These are phyloP conservation scores for Apoda limacodes DNA, from an alignment of 2,888 invertebrate genomes.

Conservation along the genomic window DNA sequence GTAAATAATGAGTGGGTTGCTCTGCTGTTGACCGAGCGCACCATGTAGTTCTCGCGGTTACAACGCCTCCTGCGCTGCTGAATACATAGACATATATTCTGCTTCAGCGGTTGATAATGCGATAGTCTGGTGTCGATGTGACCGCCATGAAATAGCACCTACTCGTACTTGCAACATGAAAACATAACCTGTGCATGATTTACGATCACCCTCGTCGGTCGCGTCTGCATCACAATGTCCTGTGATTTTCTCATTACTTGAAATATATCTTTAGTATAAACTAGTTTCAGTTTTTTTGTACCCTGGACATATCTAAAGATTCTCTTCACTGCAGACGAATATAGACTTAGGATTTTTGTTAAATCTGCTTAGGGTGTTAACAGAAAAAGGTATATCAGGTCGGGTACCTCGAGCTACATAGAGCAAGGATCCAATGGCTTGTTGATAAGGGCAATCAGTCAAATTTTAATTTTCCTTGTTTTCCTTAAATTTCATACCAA, in stretches of 20 bases:
- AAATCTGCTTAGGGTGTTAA: conserved; percentile 19
- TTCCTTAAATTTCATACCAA: conserved; percentile 1
- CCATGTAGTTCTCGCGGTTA: conserved; percentile 19
- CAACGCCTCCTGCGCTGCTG: conserved; percentile 20
- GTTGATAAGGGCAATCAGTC: conserved; percentile 15
- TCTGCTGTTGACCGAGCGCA: conserved; percentile 11
- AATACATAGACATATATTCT: conserved; percentile 22
- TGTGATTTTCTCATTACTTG: conserved; percentile 8
- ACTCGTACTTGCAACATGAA: conserved; percentile 20
- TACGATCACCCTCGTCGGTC: conserved; percentile 9
- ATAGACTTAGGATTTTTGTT: conserved; percentile 13
- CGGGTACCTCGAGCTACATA: conserved; percentile 20
- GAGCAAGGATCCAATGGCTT: conserved; percentile 17
- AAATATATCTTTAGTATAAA: conserved; percentile 12
- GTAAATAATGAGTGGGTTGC: conserved; percentile 13
- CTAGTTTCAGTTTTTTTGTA: conserved; percentile 12
- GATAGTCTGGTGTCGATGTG: conserved; percentile 22
- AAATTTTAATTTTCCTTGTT: neutral
- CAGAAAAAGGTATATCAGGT: conserved; percentile 22
- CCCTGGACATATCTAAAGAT: conserved; percentile 16
- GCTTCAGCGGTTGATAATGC: conserved; percentile 23
- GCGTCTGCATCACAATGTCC: conserved; percentile 22
- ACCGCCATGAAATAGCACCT: conserved; percentile 20
- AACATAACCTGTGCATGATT: conserved; percentile 20
- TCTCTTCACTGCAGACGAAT: conserved; percentile 17